These are phyloP conservation scores for Hypothenemus hampei DNA, from an alignment of 1,140 invertebrate genomes.

Conservation along the genomic window DNA sequence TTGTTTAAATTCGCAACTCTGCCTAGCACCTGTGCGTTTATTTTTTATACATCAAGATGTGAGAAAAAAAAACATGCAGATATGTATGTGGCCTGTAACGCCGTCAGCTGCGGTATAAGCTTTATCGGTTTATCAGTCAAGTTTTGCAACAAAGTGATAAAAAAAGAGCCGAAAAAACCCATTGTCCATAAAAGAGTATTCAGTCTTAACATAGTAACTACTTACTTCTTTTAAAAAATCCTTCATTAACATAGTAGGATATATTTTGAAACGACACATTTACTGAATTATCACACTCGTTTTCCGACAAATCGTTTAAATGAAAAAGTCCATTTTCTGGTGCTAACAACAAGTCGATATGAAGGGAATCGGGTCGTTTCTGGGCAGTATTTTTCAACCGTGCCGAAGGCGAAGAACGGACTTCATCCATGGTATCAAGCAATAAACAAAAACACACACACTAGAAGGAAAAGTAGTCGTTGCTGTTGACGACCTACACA, in stretches of 20 bases:
- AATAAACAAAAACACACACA: too few species aligned
- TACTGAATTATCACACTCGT: neutral
- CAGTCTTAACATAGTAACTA: too few species aligned
- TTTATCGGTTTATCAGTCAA: neutral
- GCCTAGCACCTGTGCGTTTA: too few species aligned
- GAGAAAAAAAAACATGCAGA: neutral
- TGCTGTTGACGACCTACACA: too few species aligned
- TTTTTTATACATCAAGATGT: neutral
- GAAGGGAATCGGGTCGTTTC: neutral
- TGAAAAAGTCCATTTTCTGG: neutral
- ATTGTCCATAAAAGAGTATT: neutral
- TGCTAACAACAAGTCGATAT: neutral
- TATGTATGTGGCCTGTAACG: neutral
- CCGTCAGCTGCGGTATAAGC: neutral
- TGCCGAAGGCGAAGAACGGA: neutral
- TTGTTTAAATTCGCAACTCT: too few species aligned
- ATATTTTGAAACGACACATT: slow-evolving; percentile 1
- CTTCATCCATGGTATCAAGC: neutral
- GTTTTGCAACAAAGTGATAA: neutral
- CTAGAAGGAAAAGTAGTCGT: too few species aligned
- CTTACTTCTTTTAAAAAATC: slow-evolving; percentile 2
- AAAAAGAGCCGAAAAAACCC: neutral
- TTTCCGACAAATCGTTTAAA: neutral
- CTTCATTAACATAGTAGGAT: neutral
- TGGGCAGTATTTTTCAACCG: neutral